Conservation (phyloP, 1,140 invertebrate genomes). For the Brachionus angularis region DNA sequence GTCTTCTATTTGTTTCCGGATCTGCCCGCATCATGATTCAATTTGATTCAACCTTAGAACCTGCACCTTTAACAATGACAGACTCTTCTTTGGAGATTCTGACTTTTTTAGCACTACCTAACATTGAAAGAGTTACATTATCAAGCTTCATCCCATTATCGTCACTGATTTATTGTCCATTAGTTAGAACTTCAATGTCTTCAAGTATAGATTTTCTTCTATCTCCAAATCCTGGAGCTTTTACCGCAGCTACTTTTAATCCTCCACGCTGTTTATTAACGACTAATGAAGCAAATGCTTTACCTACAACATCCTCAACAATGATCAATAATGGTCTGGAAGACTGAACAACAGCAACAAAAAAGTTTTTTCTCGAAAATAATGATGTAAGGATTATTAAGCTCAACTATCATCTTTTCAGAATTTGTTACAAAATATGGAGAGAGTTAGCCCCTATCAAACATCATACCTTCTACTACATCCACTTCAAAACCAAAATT, state of each 20-base stretch:
- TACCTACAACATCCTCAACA: conserved; percentile 97
- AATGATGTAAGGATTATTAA: conserved; percentile 87
- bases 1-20: conserved; percentile 86
- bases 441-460: conserved; percentile 98
- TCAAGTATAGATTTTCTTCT: conserved; percentile 92
- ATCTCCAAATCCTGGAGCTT: conserved; percentile 98
- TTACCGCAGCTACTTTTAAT: conserved; percentile 88
- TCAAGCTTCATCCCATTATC: conserved; percentile 89
- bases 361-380: conserved; percentile 97
- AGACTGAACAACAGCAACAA: conserved; percentile 89
- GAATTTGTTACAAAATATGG: conserved; percentile 98
- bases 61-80: conserved; percentile 79
- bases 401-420: conserved; percentile 96
- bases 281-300: conserved; percentile 92
- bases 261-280: conserved; percentile 94
- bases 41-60: conserved; percentile 80
- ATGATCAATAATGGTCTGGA: conserved; percentile 92
- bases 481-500: conserved; percentile 94
- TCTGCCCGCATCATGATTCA: conserved; percentile 77
- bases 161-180: conserved; percentile 90
- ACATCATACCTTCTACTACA: conserved; percentile 99
- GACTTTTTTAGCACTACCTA: conserved; percentile 90
- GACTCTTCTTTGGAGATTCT: conserved; percentile 97
- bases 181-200: conserved; percentile 94
- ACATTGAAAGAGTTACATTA: conserved; percentile 77